These are phyloP conservation scores for Petrolisthes manimaculis DNA, from an alignment of 2,888 invertebrate genomes.

Conservation along the genomic window DNA sequence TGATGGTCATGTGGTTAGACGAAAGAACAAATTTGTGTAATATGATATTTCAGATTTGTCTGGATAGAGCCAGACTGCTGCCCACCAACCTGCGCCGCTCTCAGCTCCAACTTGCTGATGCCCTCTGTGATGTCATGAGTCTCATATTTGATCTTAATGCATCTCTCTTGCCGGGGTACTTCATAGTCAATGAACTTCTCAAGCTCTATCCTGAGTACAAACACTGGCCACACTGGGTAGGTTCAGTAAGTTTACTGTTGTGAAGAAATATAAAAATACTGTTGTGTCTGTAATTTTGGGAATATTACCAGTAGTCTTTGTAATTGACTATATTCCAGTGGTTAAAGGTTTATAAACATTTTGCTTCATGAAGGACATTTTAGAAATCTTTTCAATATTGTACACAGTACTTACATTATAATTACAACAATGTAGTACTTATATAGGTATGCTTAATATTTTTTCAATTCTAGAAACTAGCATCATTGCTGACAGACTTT, in stretches of 20 bases:
- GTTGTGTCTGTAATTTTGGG: too few species aligned
- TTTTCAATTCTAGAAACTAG: constrained; percentile 78
- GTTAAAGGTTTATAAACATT: too few species aligned
- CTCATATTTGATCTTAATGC: constrained; percentile 93
- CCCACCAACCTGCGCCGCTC: constrained; percentile 84
- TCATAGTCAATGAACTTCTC: constrained; percentile 94
- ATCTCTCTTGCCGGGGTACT: constrained; percentile 92
- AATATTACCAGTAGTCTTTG: too few species aligned
- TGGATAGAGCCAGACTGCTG: constrained; percentile 88
- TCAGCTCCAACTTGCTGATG: constrained; percentile 84
- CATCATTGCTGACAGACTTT: constrained; percentile 86
- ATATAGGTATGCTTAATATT: constrained; percentile 25
- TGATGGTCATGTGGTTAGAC: not conserved
- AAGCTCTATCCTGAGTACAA: constrained; percentile 86
- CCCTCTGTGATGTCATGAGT: constrained; percentile 84
- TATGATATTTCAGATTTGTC: constrained; percentile 77
- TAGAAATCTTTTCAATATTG: too few species aligned
- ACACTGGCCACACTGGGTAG: constrained; percentile 92
- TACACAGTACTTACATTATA: too few species aligned
- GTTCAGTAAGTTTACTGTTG: not conserved
- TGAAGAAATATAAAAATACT: too few species aligned
- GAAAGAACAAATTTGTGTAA: constrained; percentile 42
- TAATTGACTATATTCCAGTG: too few species aligned
- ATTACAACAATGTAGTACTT: too few species aligned
- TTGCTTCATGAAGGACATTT: too few species aligned